These are phyloP conservation scores for Chrysolina oricalcia DNA, from an alignment of 2,888 invertebrate species.

Conservation along the genomic window DNA sequence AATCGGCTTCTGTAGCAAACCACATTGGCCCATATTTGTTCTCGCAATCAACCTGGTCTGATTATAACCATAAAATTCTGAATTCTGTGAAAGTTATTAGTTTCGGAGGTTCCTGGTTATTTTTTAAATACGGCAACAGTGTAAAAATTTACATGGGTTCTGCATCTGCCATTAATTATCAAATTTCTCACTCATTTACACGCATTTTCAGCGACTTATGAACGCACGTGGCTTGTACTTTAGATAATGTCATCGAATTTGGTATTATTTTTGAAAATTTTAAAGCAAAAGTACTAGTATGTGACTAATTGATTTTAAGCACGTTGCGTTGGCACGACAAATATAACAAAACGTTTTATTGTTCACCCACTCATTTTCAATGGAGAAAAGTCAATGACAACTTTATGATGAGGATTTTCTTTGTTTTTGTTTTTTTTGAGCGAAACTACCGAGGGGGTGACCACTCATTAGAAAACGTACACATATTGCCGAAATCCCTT, in stretches of 20 bases:
- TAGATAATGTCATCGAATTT: slow-evolving; percentile 51
- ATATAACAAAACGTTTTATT: no score
- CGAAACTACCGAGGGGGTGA: no score
- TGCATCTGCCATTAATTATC: slow-evolving; percentile 69
- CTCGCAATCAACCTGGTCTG: no score
- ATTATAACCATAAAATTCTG: no score
- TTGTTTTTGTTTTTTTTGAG: no score
- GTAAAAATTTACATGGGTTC: slow-evolving; percentile 68
- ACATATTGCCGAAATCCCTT: no score
- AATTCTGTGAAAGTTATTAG: neutral
- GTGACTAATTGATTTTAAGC: slow-evolving; percentile 71
- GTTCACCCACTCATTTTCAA: no score
- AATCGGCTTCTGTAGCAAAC: no score
- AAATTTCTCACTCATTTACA: slow-evolving; percentile 57
- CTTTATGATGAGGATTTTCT: no score
- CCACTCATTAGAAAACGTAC: no score
- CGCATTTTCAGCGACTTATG: slow-evolving; percentile 35
- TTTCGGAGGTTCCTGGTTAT: slow-evolving; percentile 2
- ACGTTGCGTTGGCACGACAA: slow-evolving; percentile 45
- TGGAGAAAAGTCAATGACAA: no score
- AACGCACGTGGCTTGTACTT: slow-evolving; percentile 43
- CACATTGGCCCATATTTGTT: no score
- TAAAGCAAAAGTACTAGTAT: slow-evolving; percentile 65
- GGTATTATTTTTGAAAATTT: slow-evolving; percentile 33
- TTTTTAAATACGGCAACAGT: slow-evolving; percentile 53